Evolutionary conservation across 1,140 invertebrate genomes (phyloP), one percentile per base, ranked within the genome.

Genomic region (Zaprionus vittiger): DNA sequence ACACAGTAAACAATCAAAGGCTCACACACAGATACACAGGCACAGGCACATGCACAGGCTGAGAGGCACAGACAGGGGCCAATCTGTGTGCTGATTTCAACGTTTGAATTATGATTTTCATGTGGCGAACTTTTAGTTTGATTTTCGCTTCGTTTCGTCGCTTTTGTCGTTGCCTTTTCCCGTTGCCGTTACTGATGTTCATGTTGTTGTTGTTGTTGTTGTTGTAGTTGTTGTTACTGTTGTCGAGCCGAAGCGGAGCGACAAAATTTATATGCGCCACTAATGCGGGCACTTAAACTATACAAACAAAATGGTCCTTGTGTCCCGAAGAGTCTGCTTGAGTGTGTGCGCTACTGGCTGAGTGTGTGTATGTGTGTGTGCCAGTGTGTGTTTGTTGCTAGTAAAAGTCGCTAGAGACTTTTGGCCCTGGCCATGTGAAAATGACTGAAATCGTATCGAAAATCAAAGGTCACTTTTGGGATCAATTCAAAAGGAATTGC

Each of bases 401-500:
- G 70, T 57, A 63, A 73, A 69, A 68, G 67, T 79, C 84, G 63
- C 84, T 90, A 59, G 85, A 90, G 85, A 90, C 85, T 85, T 81
- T 77, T 87, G 77, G 85, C 72, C 55, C 74, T 75, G 81, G 74
- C 84, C 85, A 87, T 90, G 84, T 74, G 84, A 89, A 87, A 87
- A 89, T 90, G 81, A 90, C 76, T 90, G 79, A 82, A 90, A 75
- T 90, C 86, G 85, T 91, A 90, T 82, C 85, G 85, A 85, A 90
- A 90, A 90, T 90, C 85, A 90, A 90, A 90, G 85, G 85, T 90
- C 85, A 90, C 85, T 90, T 90, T 90, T 90, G 85, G 85, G 85
- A 90, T 90, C 85, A 90, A 90, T 90, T 90, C 85, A 90, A 90
- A 90, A 90, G 82, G 85, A 90, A 90, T 90, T 90, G 85, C 85